Evolutionary conservation across 2,888 invertebrate species (phyloP), one percentile per base, ranked within the genome.

Genomic region (Gryllus longicercus): DNA sequence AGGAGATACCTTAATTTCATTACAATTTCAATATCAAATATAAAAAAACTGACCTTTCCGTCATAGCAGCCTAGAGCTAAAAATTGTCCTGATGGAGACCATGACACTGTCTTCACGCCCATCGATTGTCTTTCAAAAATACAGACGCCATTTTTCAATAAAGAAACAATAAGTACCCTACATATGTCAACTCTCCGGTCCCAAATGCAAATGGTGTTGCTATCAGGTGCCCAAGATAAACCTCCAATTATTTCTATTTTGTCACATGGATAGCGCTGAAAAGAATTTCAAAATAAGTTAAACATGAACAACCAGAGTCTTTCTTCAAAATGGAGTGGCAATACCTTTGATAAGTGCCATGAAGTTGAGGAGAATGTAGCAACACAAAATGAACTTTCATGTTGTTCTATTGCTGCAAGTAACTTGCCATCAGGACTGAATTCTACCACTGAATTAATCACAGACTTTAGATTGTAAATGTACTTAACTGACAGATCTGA

Each of bases 391-490:
- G 63, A 63, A 63, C 11, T 63, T 63, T 63, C 63, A 5, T 18
- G 50, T 49, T n/a, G n/a, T 77, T 77, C 77, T 50, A 50, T 21
- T 16, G 50, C 77, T 14, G 77, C 77, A 18, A 77, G 50, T 2
- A 38, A n/a, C 12, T 16, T 77, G 49, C 85, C 85, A 81, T 85
- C 82, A 21, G 84, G 84, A 82, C 84, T 85, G 77, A 86, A 85
- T 75, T 83, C 82, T 50, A 85, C 81, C 38, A 83, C 84, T 63
- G 82, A 82, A 74, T 84, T 84, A 12, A 82, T 81, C 77, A 84
- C 84, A 0, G 86, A 85, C 82, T 87, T 87, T 78, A 86, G 81
- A 82, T 85, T 85, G 81, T 84, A 84, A 80, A 87, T 86, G 50
- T 85, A 83, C 38, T 80, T 83, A 11, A 86, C 84, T 18, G 79